Conservation (phyloP, 2,797 vertebrate species). For the Petrocephalus schoutedeni region DNA sequence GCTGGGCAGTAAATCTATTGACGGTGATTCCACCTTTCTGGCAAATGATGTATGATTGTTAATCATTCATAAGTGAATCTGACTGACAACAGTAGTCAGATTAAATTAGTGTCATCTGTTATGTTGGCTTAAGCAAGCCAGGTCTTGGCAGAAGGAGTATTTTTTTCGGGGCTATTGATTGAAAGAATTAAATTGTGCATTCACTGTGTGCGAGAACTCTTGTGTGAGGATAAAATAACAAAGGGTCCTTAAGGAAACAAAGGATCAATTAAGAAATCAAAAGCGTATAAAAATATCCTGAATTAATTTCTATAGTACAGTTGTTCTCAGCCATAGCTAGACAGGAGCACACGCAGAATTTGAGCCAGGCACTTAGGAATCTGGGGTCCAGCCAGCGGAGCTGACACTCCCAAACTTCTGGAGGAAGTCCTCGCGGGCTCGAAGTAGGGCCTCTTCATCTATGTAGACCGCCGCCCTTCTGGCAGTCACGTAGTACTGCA, state of each 20-base stretch:
- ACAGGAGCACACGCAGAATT: not conserved
- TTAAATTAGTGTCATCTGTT: slow-evolving; percentile 20
- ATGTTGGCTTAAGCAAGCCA: slow-evolving; percentile 23
- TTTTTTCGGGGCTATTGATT: not conserved
- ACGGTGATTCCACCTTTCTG: slow-evolving; percentile 14
- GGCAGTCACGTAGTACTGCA: slow-evolving; percentile 81
- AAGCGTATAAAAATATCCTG: not conserved
- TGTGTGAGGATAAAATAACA: not conserved
- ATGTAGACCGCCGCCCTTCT: slow-evolving; percentile 84
- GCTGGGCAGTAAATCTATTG: not conserved
- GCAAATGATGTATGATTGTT: not conserved
- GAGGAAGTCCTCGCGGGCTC: slow-evolving; percentile 76
- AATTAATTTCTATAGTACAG: not conserved
- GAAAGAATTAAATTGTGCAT: not conserved
- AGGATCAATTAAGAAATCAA: not conserved
- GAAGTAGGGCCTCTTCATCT: slow-evolving; percentile 80
- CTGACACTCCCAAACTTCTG: slow-evolving; percentile 71
- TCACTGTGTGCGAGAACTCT: not conserved
- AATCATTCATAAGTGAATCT: slow-evolving; percentile 3
- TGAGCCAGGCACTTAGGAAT: slow-evolving; percentile 35
- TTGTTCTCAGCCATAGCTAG: not conserved
- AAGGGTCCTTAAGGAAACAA: not conserved
- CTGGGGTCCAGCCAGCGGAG: slow-evolving; percentile 42
- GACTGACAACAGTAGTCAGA: slow-evolving; percentile 14
- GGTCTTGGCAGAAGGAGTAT: not conserved